A percentile compares a stretch with the other conserved stretches of the same genome.
Conservation (phyloP, 2,888 invertebrate genomes). For the Lingula anatina region DNA sequence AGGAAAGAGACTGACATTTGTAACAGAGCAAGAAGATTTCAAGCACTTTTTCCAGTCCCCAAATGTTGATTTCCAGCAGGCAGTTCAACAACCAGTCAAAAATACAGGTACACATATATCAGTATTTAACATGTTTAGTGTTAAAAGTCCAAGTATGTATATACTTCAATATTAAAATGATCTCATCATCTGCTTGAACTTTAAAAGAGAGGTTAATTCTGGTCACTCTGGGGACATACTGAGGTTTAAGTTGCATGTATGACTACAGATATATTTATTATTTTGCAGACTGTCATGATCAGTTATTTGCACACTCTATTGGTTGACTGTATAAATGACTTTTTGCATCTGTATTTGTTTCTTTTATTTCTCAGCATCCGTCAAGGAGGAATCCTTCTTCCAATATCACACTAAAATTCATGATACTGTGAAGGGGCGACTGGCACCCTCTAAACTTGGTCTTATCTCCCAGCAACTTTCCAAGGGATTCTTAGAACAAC, state of each 20-base stretch:
- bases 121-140: background rate
- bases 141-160: background rate
- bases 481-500: slow-evolving; percentile 20
- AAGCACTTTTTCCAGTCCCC: slow-evolving; percentile 31
- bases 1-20: slow-evolving; percentile 37
- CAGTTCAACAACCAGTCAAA: slow-evolving; percentile 31
- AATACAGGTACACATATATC: slow-evolving; percentile 25
- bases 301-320: too few species aligned
- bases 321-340: too few species aligned
- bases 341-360: too few species aligned
- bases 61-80: slow-evolving; percentile 35
- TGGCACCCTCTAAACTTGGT: slow-evolving; percentile 24
- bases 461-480: slow-evolving; percentile 19
- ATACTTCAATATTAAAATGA: background rate
- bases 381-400: slow-evolving; percentile 28
- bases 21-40: slow-evolving; percentile 34
- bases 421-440: slow-evolving; percentile 36
- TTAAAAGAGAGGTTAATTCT: too few species aligned
- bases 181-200: too few species aligned
- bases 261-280: too few species aligned
- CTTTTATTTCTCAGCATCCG: slow-evolving; percentile 23
- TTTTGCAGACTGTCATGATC: too few species aligned
- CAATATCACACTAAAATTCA: slow-evolving; percentile 36
- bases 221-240: too few species aligned
- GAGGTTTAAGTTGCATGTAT: too few species aligned